Conservation (phyloP, 2,888 invertebrate species). For the Cotesia congregata region DNA sequence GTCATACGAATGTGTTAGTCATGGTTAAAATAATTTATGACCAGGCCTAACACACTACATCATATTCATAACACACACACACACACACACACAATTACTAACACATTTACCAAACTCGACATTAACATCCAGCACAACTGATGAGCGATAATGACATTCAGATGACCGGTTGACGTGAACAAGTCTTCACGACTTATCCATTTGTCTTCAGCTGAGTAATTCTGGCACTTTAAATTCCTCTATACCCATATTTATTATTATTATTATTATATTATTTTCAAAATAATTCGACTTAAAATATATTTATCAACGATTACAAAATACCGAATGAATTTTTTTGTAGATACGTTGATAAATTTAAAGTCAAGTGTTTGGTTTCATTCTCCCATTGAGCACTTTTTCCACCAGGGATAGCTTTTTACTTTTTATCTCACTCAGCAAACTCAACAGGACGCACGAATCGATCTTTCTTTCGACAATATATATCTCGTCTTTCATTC, state of each 20-base stretch:
- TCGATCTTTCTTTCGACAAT: slow-evolving; percentile 18
- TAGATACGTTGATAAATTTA: background rate
- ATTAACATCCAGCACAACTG: slow-evolving; percentile 6
- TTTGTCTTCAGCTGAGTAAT: slow-evolving; percentile 27
- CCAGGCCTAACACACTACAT: background rate
- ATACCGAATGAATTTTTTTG: too few relatives aligned
- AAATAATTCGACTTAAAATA: too few relatives aligned
- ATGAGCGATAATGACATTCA: slow-evolving; percentile 45
- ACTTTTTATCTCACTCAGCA: background rate
- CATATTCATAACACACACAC: background rate
- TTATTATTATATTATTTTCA: too few relatives aligned
- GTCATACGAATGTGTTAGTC: slow-evolving; percentile 31
- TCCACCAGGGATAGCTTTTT: background rate
- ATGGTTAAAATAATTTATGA: slow-evolving; percentile 44
- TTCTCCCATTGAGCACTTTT: slow-evolving; percentile 16
- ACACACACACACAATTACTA: slow-evolving; percentile 8
- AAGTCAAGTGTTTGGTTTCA: slow-evolving; percentile 30
- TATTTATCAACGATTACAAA: too few relatives aligned
- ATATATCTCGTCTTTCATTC: slow-evolving; percentile 2
- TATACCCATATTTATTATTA: too few relatives aligned
- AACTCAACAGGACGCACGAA: slow-evolving; percentile 24
- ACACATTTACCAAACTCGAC: background rate
- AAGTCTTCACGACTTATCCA: slow-evolving; percentile 14
- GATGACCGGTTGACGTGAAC: slow-evolving; percentile 32
- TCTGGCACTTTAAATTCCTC: slow-evolving; percentile 46